A percentile compares a stretch with the other conserved stretches of the same genome.
Conservation (phyloP, 1,140 invertebrate species). For the Plutomurus gul region DNA sequence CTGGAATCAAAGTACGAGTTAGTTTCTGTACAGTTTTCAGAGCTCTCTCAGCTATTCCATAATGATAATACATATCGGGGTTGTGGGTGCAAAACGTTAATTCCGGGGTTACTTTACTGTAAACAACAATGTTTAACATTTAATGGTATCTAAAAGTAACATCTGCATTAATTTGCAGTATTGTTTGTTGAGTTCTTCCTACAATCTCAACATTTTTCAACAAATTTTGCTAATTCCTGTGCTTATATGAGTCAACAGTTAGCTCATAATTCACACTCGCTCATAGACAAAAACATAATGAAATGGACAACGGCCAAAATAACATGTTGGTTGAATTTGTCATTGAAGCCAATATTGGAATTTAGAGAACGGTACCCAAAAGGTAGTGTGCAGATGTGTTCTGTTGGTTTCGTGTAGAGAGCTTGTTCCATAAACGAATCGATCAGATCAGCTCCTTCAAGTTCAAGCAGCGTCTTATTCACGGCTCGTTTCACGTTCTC, state of each 20-base stretch:
- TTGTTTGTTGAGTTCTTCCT: no score
- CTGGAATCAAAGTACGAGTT: conserved; percentile 15
- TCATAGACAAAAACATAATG: no score
- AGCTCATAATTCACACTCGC: no score
- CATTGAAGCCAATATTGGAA: conserved; percentile 3
- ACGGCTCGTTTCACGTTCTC: not conserved
- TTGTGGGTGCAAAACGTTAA: conserved; percentile 39
- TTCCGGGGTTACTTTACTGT: conserved; percentile 37
- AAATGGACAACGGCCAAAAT: no score
- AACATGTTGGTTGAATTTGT: not conserved
- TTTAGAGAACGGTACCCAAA: no score
- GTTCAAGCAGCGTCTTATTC: conserved; percentile 21
- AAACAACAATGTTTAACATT: not conserved
- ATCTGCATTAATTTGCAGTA: no score
- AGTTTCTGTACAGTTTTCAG: conserved; percentile 27
- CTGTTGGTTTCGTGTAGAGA: not conserved
- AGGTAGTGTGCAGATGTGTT: not conserved
- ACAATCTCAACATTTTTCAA: no score
- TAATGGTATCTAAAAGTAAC: no score
- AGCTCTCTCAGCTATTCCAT: conserved; percentile 7
- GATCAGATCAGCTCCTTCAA: conserved; percentile 32
- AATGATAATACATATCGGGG: conserved; percentile 17
- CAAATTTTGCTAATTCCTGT: no score
- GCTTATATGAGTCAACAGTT: no score
- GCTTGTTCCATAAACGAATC: conserved; percentile 37